Evolutionary conservation across 2,113 vertebrate genomes (phyloP).

Genomic region (Brachypodius melanocephalos): DNA sequence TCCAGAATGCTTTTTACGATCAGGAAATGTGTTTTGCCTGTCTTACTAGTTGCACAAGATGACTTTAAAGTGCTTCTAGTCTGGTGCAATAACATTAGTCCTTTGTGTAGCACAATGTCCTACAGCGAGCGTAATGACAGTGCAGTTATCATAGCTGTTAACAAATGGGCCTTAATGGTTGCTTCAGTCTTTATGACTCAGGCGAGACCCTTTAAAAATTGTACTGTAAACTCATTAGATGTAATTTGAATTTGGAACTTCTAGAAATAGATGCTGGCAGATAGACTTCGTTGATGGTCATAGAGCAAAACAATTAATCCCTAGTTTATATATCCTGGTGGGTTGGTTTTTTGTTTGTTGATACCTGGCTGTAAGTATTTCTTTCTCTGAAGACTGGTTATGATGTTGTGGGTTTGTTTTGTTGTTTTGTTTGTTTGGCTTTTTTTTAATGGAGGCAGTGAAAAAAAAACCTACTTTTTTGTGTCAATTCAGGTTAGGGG

Average conservation of each 20-base stretch:
- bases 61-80: slow-evolving; percentile 53
- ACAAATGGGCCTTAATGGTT: slow-evolving; percentile 46
- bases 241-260: slow-evolving; percentile 45
- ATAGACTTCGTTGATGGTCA: slow-evolving; percentile 34
- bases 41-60: slow-evolving; percentile 36
- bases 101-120: slow-evolving; percentile 39
- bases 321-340: neutral
- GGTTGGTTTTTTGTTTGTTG: neutral
- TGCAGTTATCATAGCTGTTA: slow-evolving; percentile 63
- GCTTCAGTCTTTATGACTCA: slow-evolving; percentile 40
- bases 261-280: slow-evolving; percentile 22
- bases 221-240: slow-evolving; percentile 63
- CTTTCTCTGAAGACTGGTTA: neutral
- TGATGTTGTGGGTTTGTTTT: neutral
- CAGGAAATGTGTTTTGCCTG: slow-evolving; percentile 30
- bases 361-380: neutral
- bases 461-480: neutral
- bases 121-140: slow-evolving; percentile 55
- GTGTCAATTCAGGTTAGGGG: neutral
- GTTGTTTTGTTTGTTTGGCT: neutral
- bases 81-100: slow-evolving; percentile 30
- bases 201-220: slow-evolving; percentile 51
- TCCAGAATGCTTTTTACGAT: slow-evolving; percentile 5
- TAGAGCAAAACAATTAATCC: slow-evolving; percentile 20
- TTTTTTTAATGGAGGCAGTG: neutral